These are phyloP conservation scores for Florisuga fusca DNA, from an alignment of 2,797 vertebrate species.

Conservation along the genomic window DNA sequence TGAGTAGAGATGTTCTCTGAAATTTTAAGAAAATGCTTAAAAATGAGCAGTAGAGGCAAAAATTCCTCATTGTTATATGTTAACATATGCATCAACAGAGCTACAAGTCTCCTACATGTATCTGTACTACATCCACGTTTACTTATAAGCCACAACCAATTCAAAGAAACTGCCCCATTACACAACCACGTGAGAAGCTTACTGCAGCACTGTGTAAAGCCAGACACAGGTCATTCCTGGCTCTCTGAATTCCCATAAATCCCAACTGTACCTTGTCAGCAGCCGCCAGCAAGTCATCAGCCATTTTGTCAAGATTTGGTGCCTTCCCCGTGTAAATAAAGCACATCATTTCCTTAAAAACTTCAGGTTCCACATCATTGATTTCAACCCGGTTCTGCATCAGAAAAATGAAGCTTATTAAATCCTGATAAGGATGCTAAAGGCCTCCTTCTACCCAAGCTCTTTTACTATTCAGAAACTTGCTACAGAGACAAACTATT, in stretches of 20 bases:
- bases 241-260: background rate
- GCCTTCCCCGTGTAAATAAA: conserved; percentile 99
- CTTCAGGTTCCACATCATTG: conserved; percentile 97
- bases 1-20: background rate
- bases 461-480: background rate
- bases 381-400: conserved; percentile 96
- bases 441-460: background rate
- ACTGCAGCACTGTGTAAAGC: background rate
- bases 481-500: background rate
- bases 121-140: background rate
- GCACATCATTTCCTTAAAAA: conserved; percentile 99
- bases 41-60: background rate
- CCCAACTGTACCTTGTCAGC: conserved; percentile 90
- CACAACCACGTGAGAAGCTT: background rate
- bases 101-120: rapidly evolving
- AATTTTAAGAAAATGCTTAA: background rate
- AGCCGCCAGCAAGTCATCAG: conserved; percentile 94
- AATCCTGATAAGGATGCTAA: background rate
- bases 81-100: background rate
- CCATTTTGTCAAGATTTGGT: conserved; percentile 98
- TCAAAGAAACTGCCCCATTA: background rate
- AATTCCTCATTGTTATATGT: background rate
- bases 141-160: background rate
- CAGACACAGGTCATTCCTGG: background rate
- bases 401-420: background rate